Percentiles rank a stretch among this genome's conserved stretches.
Evolutionary conservation across 2,888 invertebrate species (phyloP).

Genomic region (Tortricodes alternella): DNA sequence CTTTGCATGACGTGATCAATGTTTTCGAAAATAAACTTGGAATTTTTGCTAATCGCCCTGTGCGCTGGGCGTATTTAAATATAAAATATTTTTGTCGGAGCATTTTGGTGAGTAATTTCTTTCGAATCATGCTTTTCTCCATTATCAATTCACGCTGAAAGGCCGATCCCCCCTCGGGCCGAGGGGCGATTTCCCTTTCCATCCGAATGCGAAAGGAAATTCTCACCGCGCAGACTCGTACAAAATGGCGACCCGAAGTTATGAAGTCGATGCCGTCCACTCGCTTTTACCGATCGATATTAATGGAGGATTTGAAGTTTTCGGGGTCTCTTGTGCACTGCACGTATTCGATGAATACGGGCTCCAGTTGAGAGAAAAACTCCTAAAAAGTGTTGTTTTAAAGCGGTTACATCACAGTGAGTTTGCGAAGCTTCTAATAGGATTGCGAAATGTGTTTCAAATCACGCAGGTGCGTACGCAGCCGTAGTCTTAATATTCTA

Average conservation of each 20-base stretch:
- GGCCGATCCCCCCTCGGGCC: constrained; percentile 69
- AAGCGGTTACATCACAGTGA: constrained; percentile 79
- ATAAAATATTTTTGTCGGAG: constrained; percentile 41
- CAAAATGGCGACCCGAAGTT: constrained; percentile 85
- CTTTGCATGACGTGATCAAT: constrained; percentile 67
- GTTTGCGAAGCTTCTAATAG: constrained; percentile 68
- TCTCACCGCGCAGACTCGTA: constrained; percentile 86
- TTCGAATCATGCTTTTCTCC: constrained; percentile 26
- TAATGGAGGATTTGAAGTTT: constrained; percentile 80
- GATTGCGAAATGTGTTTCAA: constrained; percentile 78
- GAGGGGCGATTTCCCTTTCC: constrained; percentile 81
- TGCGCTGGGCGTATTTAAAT: constrained; percentile 47
- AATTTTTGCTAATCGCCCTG: constrained; percentile 63
- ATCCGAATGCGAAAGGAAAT: constrained; percentile 59
- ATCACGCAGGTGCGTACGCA: constrained; percentile 98
- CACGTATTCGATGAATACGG: constrained; percentile 67
- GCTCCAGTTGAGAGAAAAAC: constrained; percentile 69
- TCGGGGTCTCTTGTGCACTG: constrained; percentile 74
- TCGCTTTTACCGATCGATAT: constrained; percentile 85
- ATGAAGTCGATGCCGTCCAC: constrained; percentile 75
- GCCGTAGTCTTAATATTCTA: constrained; percentile 93
- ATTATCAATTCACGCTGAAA: constrained; percentile 46
- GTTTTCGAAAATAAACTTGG: constrained; percentile 79
- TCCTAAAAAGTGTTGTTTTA: constrained; percentile 76
- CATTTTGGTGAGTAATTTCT: constrained; percentile 61